Base-by-base conservation (phyloP, 2,113 vertebrate species). In the Pterocles orientalis region DNA sequence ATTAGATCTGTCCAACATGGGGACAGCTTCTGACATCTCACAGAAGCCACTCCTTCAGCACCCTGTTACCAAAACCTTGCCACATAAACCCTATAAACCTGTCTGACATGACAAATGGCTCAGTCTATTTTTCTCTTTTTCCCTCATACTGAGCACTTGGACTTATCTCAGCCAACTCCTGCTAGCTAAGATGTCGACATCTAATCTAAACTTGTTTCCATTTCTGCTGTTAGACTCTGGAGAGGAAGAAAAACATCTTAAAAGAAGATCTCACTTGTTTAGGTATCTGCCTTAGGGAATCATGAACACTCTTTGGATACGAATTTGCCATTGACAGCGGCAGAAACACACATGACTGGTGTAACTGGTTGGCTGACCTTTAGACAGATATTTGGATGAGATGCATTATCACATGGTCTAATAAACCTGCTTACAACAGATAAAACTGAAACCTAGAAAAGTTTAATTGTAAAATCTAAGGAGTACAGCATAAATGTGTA, bases 1-100 rank as follows among this genome's bases (percentile, higher is more conserved):
- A 20, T 9, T 26, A 14, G 10, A 17, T 83, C 17, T 62, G 16
- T 57, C 4, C 0, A 1, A 48, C 12, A 19, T 9, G 8, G 24
- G 14, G 10, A 20, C 26, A 53, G 21, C 14, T 62, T 23, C 56
- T 24, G 28, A 4, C 39, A 62, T 70, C 56, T 62, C 33, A 57
- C 9, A 62, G 33, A 54, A 70, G 12, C 18, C 23, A 72, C 2
- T 6, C 9, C 45, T 66, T 18, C 8, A 65, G 4, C 9, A 9
- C 8, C 5, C 14, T 3, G 0, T 14, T 81, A 54, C 24, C n/a
- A 61, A 73, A 71, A 43, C 21, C 18, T 36, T 78, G 57, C 8
- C 18, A 13, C 10, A 9, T 36, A 58, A 79, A 51, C 31, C 12
- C 2, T 23, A 26, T 60, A 68, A 68, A 73, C 14, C 14, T 39